These are phyloP conservation scores for Lophura nycthemera DNA, from an alignment of 2,113 vertebrate genomes.

Conservation along the genomic window DNA sequence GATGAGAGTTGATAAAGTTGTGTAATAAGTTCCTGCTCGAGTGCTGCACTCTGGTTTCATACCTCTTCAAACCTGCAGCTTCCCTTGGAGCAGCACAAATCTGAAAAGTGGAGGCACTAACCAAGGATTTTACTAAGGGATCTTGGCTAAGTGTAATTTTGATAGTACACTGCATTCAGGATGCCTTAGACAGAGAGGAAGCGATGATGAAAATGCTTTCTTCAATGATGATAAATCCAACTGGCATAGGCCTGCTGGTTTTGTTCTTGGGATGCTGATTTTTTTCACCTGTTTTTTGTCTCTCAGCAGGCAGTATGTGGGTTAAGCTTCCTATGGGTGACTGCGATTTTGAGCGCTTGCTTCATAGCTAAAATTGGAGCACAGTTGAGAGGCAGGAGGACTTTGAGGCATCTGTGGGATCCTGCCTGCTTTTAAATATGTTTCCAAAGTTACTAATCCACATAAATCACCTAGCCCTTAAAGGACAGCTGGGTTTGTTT, in stretches of 20 bases:
- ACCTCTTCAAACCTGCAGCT: not conserved
- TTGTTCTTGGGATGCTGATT: conserved; percentile 14
- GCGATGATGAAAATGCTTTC: not conserved
- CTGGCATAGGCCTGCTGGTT: conserved; percentile 48
- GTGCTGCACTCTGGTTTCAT: rapidly evolving
- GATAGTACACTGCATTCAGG: not conserved
- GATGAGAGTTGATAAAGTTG: not conserved
- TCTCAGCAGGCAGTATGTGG: not conserved
- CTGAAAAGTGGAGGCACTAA: not conserved
- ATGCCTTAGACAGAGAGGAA: not conserved
- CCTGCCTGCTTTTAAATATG: not conserved
- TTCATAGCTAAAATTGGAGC: conserved; percentile 23
- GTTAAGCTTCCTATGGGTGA: conserved; percentile 17
- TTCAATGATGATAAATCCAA: conserved; percentile 27
- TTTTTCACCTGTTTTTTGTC: conserved; percentile 10
- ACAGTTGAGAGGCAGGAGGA: conserved; percentile 20
- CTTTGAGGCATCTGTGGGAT: conserved; percentile 12
- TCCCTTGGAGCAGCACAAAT: not conserved
- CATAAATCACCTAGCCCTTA: conserved; percentile 13
- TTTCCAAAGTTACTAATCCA: conserved; percentile 15
- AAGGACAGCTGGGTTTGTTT: conserved; percentile 16
- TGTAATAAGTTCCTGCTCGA: rapidly evolving
- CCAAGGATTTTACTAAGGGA: not conserved
- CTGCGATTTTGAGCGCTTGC: not conserved
- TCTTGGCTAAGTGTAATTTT: not conserved